Evolutionary conservation across 1,140 invertebrate species (phyloP), one percentile per base, ranked within the genome.

Genomic region (Coelopa frigida): DNA sequence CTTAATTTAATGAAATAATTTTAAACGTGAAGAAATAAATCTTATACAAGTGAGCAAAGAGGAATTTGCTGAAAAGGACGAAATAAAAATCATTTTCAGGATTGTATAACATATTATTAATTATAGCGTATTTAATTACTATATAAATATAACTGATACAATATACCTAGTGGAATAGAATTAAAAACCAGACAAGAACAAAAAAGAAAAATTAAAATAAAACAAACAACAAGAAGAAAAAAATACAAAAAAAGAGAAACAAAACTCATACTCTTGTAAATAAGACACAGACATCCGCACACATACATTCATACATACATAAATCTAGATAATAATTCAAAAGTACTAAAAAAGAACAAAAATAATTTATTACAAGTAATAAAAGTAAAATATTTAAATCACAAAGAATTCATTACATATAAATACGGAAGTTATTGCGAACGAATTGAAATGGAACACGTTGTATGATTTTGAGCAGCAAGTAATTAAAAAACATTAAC

Each of bases 381-480:
- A 44, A 32, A 10, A 12, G 23, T 23, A 33, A 32, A n/a, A 33
- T 29, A 8, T 8, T 29, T 29, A n/a, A 35, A 35, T 27, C 20
- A 44, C 23, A 11, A 44, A 21, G 26, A 44, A 35, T 31, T 42
- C 37, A 44, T 39, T 49, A 44, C 51, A 42, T 53, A 58, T 53
- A 50, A 60, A 53, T 57, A 58, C 57, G 52, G 54, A 57, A 56
- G 56, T 59, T 49, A 41, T 35, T 38, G 51, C 39, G 47, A 64
- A 65, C 57, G 57, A 65, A 65, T 66, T 66, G 58, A 65, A 52
- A 65, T 66, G 65, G 58, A 65, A 52, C 61, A 62, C 56, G 62
- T 66, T 66, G 62, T 66, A 66, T 66, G 59, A 66, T 66, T 66
- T 66, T 66, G 58, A 66, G 65, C 61, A 65, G 55, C 65, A 65